Conservation (phyloP, 2,797 vertebrate species). For the Danio choprae region DNA sequence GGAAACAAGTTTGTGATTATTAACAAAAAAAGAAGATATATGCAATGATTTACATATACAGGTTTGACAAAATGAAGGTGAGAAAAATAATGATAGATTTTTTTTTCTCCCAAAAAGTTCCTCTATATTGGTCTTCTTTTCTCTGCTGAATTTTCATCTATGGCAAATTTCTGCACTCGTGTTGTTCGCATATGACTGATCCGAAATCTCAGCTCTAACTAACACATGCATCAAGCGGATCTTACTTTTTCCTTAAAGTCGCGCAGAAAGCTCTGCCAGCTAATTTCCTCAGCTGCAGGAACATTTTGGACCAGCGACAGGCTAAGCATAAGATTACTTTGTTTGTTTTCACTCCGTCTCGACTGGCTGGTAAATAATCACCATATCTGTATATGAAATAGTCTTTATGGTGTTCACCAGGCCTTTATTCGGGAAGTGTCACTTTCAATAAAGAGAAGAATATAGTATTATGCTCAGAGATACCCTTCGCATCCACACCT, state of each 20-base stretch:
- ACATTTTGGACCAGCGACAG: constrained; percentile 35
- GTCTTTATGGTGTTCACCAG: constrained; percentile 60
- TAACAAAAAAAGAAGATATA: not conserved
- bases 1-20: too few relatives aligned
- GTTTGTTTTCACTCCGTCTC: constrained; percentile 52
- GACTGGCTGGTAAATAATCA: constrained; percentile 61
- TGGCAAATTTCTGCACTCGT: not conserved
- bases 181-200: constrained; percentile 1
- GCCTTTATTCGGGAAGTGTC: constrained; percentile 64
- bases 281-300: constrained; percentile 51
- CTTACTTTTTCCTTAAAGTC: constrained; percentile 18
- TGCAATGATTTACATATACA: not conserved
- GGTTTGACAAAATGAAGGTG: not conserved
- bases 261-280: not conserved
- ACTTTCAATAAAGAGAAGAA: constrained; percentile 68
- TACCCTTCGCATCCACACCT: constrained; percentile 50
- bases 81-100: not conserved
- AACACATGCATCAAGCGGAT: constrained; percentile 10
- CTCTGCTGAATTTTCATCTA: not conserved
- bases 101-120: not conserved
- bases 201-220: not conserved
- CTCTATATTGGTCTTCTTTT: not conserved
- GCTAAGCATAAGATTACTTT: constrained; percentile 50
- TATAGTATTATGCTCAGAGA: constrained; percentile 59
- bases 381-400: constrained; percentile 64